Evolutionary conservation across 2,888 invertebrate species (phyloP).

Genomic region (Athalia cordata): DNA sequence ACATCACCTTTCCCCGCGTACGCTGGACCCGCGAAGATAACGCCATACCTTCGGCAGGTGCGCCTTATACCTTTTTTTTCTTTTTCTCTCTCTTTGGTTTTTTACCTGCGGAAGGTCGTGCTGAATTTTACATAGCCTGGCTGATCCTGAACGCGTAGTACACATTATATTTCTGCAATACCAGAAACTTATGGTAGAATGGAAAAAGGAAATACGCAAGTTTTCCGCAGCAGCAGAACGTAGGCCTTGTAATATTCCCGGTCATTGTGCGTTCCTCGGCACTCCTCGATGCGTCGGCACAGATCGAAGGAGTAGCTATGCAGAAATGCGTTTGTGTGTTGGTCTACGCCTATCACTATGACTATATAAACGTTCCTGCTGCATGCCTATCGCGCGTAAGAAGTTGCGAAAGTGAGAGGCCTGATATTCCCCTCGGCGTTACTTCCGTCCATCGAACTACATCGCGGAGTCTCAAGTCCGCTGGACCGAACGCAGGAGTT

Average conservation of each 20-base stretch:
- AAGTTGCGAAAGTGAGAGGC: conserved; percentile 36
- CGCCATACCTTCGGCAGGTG: background rate
- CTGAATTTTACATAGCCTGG: too few relatives aligned
- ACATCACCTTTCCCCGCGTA: background rate
- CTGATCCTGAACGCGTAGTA: background rate
- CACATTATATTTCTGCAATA: too few relatives aligned
- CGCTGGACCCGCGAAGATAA: background rate
- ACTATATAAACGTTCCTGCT: background rate
- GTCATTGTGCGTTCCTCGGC: background rate
- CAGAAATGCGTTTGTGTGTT: background rate
- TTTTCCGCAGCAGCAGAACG: background rate
- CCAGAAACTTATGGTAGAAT: too few relatives aligned
- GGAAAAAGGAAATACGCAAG: background rate
- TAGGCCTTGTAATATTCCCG: background rate
- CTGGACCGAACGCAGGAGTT: conserved; percentile 13
- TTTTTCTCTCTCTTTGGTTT: too few relatives aligned
- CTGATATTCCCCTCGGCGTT: background rate
- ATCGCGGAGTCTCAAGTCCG: background rate
- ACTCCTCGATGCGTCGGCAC: conserved; percentile 16
- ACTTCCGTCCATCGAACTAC: conserved; percentile 21
- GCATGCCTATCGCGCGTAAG: conserved; percentile 25
- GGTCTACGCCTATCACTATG: too few relatives aligned
- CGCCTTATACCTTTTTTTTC: too few relatives aligned
- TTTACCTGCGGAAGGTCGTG: too few relatives aligned
- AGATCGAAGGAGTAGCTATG: background rate